phyloP scores from a whole-genome alignment of 2,113 vertebrate species.

The Geococcyx californianus region DNA sequence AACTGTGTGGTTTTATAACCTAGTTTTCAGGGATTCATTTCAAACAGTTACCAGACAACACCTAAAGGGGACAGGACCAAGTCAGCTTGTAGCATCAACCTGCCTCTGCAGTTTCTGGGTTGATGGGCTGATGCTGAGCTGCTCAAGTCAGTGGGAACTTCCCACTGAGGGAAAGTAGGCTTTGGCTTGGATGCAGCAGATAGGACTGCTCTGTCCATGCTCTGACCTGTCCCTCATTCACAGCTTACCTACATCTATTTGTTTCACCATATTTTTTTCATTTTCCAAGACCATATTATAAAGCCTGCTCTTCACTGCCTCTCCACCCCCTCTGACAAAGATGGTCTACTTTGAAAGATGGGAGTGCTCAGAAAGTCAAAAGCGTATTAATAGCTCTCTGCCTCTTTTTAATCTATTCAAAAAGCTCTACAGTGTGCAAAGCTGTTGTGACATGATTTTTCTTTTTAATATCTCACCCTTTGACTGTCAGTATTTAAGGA shows the following conservation, averaged over 20 bases:
- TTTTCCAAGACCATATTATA: neutral
- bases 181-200: neutral
- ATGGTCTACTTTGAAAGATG: neutral
- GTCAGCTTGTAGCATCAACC: neutral
- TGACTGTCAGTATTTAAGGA: neutral
- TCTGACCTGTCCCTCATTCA: neutral
- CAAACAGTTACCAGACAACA: neutral
- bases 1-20: neutral
- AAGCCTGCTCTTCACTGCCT: neutral
- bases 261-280: neutral
- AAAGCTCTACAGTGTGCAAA: conserved; percentile 15
- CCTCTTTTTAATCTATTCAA: conserved; percentile 1
- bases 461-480: conserved; percentile 11
- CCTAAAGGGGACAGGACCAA: neutral
- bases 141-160: neutral
- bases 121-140: neutral
- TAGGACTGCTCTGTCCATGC: neutral
- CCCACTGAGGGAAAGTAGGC: neutral
- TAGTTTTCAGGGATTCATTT: neutral
- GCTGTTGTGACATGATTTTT: conserved; percentile 34
- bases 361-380: neutral
- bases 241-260: neutral
- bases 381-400: conserved; percentile 44
- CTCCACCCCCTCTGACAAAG: neutral
- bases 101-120: neutral